phyloP scores from a whole-genome alignment of 2,113 vertebrate species.

The Hemiscyllium ocellatum region DNA sequence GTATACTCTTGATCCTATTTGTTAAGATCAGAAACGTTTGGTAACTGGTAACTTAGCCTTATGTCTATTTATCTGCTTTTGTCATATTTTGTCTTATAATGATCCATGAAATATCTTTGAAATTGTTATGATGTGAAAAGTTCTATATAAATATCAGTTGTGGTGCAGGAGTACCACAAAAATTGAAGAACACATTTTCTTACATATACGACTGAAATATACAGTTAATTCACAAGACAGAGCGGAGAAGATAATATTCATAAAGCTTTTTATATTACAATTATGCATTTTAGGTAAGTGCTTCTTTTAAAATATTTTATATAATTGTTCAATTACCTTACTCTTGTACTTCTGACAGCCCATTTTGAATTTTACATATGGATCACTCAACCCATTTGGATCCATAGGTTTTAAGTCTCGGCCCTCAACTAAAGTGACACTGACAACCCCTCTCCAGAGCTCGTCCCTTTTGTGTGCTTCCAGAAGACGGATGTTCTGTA shows the following conservation, averaged over 20 bases:
- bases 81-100: no score
- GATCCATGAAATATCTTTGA: no score
- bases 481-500: conserved; percentile 83
- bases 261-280: background rate
- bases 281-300: background rate
- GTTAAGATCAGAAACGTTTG: no score
- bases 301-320: background rate
- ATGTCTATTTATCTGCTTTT: no score
- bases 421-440: conserved; percentile 85
- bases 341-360: conserved; percentile 97
- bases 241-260: background rate
- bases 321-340: conserved; percentile 68
- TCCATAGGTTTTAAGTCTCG: conserved; percentile 84
- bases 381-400: conserved; percentile 82
- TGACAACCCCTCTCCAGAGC: conserved; percentile 92
- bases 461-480: conserved; percentile 86
- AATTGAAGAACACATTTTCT: background rate
- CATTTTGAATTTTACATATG: conserved; percentile 87
- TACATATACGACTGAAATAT: background rate
- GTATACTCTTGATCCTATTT: no score
- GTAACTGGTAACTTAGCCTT: no score
- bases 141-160: no score
- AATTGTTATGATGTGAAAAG: no score
- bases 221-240: no score
- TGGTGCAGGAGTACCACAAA: background rate